phyloP scores from a whole-genome alignment of 2,888 invertebrate species.

The Megalurothrips usitatus region DNA sequence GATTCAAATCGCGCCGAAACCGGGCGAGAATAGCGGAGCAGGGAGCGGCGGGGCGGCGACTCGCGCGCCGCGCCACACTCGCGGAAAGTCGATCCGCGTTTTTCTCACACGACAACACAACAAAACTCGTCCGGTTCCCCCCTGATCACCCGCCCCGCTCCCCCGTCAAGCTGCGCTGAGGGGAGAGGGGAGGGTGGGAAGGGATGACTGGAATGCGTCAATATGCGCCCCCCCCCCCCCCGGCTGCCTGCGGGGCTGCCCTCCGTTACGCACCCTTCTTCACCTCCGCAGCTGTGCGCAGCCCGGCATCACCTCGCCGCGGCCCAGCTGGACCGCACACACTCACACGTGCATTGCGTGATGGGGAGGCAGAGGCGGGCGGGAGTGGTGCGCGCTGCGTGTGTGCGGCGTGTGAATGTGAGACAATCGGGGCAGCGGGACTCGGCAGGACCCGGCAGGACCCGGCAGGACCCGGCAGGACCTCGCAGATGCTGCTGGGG shows the following conservation, averaged over 20 bases:
- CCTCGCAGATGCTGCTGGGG: neutral
- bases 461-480: neutral
- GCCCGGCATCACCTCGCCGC: neutral
- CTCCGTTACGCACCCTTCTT: neutral
- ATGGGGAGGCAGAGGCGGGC: neutral
- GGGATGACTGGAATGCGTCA: neutral
- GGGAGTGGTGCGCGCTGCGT: neutral
- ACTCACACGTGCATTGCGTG: slow-evolving; percentile 17
- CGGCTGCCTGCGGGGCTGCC: neutral
- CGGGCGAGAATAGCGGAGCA: no score
- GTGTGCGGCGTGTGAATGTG: neutral
- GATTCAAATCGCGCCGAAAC: no score
- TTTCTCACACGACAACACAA: no score
- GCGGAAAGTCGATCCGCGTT: neutral
- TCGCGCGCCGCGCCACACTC: neutral
- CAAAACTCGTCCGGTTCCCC: no score
- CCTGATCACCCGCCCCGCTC: no score
- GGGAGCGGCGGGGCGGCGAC: no score
- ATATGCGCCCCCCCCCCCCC: neutral
- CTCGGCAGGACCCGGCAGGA: neutral
- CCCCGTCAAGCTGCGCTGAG: no score
- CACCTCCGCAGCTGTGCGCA: slow-evolving; percentile 9
- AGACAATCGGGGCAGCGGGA: slow-evolving; percentile 8
- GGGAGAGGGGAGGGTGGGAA: no score
- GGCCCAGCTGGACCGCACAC: slow-evolving; percentile 10